Evolutionary conservation across 2,888 invertebrate genomes (phyloP).

Genomic region (Acleris emargana): DNA sequence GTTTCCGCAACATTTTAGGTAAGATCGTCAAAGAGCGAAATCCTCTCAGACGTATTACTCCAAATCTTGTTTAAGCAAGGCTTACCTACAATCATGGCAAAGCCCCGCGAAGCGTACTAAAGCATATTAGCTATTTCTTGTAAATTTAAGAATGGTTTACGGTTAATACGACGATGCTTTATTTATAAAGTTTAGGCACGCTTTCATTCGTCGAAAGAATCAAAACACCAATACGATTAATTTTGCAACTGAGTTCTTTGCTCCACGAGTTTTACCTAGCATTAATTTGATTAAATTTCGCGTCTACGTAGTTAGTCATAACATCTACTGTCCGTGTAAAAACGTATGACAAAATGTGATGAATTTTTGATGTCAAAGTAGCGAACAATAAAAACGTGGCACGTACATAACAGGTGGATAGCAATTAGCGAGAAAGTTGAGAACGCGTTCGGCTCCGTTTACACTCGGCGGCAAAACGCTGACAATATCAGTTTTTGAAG

Average conservation of each 20-base stretch:
- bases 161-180: no score
- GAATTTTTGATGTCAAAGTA: slow-evolving; percentile 8
- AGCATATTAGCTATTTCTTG: slow-evolving; percentile 19
- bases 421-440: slow-evolving; percentile 45
- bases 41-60: slow-evolving; percentile 18
- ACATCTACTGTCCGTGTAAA: neutral
- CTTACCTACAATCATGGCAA: slow-evolving; percentile 22
- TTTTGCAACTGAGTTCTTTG: no score
- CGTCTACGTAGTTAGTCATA: no score
- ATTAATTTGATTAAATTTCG: neutral
- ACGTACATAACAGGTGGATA: slow-evolving; percentile 31
- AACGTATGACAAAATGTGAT: neutral
- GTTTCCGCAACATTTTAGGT: neutral
- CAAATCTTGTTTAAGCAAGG: slow-evolving; percentile 25
- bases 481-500: no score
- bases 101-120: slow-evolving; percentile 5
- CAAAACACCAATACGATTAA: no score
- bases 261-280: no score
- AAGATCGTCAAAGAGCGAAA: slow-evolving; percentile 22
- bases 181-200: no score
- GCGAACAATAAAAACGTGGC: neutral
- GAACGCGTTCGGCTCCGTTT: neutral
- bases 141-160: slow-evolving; percentile 3
- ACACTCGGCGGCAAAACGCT: neutral
- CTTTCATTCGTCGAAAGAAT: no score